Evolutionary conservation across 2,797 vertebrate species (phyloP).

Genomic region (Mus minutoides): DNA sequence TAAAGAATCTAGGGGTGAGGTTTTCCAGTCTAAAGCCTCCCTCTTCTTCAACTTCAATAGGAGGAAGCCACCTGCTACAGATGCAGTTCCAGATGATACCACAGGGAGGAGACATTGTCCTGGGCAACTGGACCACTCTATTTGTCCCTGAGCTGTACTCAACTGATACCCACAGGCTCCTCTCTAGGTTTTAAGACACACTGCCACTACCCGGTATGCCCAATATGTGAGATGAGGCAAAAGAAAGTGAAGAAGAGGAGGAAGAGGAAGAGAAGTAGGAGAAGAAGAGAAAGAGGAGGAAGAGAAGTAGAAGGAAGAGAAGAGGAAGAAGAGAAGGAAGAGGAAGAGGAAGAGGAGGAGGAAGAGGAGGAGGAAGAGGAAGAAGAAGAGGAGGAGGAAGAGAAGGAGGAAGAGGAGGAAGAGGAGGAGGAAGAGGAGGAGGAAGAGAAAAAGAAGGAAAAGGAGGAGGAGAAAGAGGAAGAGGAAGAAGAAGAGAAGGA

Average conservation of each 20-base stretch:
- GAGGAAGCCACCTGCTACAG: neutral
- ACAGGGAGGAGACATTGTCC: conserved; percentile 55
- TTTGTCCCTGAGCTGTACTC: neutral
- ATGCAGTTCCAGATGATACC: neutral
- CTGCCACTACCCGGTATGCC: neutral
- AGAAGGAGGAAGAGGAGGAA: neutral
- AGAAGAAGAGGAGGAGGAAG: neutral
- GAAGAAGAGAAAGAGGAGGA: accelerated
- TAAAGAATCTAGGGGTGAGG: neutral
- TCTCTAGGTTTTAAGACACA: neutral
- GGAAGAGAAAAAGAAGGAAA: too few species aligned
- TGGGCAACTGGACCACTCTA: neutral
- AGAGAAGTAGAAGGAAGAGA: accelerated
- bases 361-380: too few species aligned
- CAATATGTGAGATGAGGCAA: conserved; percentile 42
- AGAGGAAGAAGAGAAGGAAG: too few species aligned
- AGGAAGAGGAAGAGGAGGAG: too few species aligned
- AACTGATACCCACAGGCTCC: neutral
- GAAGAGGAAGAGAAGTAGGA: accelerated
- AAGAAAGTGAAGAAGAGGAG: neutral
- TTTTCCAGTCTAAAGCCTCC: neutral
- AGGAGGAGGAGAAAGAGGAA: too few species aligned
- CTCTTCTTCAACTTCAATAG: neutral
- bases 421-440: too few species aligned
- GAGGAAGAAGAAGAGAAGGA: neutral